Conservation (phyloP, 2,113 vertebrate species). For the Symphodus melops region DNA sequence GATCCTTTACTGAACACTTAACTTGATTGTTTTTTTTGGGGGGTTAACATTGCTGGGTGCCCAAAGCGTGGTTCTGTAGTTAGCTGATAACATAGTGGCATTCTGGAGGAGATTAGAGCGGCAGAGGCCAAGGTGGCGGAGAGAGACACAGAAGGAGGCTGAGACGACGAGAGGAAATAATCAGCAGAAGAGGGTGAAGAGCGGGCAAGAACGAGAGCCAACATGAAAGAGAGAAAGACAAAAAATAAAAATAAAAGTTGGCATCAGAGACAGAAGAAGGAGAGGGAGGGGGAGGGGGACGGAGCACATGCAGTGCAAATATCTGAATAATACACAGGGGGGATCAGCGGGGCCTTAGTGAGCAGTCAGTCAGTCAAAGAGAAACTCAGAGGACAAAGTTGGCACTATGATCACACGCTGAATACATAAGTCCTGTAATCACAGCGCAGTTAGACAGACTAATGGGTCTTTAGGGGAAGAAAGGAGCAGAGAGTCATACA, state of each 20-base stretch:
- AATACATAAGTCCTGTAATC: slow-evolving; percentile 69
- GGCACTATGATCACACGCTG: slow-evolving; percentile 62
- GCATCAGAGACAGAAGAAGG: neutral
- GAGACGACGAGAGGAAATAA: slow-evolving; percentile 48
- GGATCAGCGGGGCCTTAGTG: slow-evolving; percentile 54
- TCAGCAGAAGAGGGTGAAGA: slow-evolving; percentile 23
- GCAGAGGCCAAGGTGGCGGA: slow-evolving; percentile 46
- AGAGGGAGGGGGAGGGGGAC: slow-evolving; percentile 17
- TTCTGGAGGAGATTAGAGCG: slow-evolving; percentile 59
- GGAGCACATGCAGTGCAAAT: slow-evolving; percentile 39
- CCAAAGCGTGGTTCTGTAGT: slow-evolving; percentile 61
- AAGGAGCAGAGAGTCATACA: slow-evolving; percentile 7
- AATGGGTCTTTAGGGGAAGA: slow-evolving; percentile 59
- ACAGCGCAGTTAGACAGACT: slow-evolving; percentile 62
- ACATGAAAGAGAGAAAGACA: slow-evolving; percentile 19
- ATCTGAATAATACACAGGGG: slow-evolving; percentile 52
- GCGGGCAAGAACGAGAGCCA: slow-evolving; percentile 4
- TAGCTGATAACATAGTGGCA: slow-evolving; percentile 67
- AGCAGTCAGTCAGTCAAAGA: slow-evolving; percentile 52
- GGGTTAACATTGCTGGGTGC: slow-evolving; percentile 57
- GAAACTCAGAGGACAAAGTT: slow-evolving; percentile 52
- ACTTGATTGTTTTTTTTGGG: slow-evolving; percentile 56
- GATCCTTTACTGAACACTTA: slow-evolving; percentile 63
- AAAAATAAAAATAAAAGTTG: neutral
- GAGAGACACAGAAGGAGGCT: slow-evolving; percentile 26